A percentile compares a stretch with the other conserved stretches of the same genome.
phyloP scores from a whole-genome alignment of 2,113 vertebrate species.

The Cheirogaleus medius region DNA sequence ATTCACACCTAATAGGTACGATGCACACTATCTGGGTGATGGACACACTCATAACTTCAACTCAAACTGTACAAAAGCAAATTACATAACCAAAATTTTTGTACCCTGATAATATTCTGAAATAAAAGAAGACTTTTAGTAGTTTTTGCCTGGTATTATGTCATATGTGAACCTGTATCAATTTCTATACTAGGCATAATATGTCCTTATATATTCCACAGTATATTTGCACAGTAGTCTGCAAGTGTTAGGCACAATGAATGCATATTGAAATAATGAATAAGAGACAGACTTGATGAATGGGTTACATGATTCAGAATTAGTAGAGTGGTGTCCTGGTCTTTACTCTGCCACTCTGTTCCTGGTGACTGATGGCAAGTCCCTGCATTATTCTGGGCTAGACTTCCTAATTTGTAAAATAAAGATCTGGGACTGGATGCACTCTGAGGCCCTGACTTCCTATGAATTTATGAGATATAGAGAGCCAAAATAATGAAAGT shows the following conservation, averaged over 20 bases:
- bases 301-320: background rate
- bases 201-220: background rate
- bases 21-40: no score
- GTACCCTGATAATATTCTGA: no score
- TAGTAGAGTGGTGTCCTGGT: background rate
- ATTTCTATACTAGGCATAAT: background rate
- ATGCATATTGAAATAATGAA: background rate
- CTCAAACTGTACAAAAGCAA: no score
- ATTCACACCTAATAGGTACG: no score
- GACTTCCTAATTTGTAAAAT: slow-evolving; percentile 15
- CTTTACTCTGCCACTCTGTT: background rate
- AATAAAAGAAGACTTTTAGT: no score
- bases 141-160: background rate
- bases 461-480: slow-evolving; percentile 7
- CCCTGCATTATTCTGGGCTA: background rate
- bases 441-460: background rate
- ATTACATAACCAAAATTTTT: no score
- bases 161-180: background rate
- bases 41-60: no score
- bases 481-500: slow-evolving; percentile 28
- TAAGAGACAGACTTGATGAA: background rate
- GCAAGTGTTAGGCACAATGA: background rate
- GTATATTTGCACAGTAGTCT: background rate
- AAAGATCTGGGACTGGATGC: background rate
- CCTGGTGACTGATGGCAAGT: background rate